A percentile compares a stretch with the other conserved stretches of the same genome.
These are phyloP conservation scores for Protophormia terraenovae DNA, from an alignment of 2,888 invertebrate species.

Conservation along the genomic window DNA sequence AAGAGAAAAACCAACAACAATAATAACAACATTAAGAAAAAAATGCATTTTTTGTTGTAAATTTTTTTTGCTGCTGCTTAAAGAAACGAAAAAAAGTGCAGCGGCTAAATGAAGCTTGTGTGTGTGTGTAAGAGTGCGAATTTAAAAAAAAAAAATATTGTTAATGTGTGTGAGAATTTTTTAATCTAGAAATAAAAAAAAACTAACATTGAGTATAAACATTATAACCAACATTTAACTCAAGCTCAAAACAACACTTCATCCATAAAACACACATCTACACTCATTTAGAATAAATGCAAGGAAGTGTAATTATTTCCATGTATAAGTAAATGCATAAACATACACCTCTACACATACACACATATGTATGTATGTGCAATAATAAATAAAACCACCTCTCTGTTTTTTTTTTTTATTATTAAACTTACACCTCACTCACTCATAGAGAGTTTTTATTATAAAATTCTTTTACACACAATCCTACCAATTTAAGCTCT, in stretches of 20 bases:
- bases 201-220: constrained; percentile 59
- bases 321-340: constrained; percentile 46
- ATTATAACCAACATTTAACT: constrained; percentile 32
- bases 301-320: constrained; percentile 38
- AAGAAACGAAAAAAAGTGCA: constrained; percentile 47
- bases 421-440: constrained; percentile 40
- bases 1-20: constrained; percentile 33
- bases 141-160: no score
- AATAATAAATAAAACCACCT: constrained; percentile 45
- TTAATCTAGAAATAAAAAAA: constrained; percentile 43
- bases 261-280: background rate
- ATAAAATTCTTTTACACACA: constrained; percentile 57
- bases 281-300: constrained; percentile 23
- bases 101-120: constrained; percentile 57
- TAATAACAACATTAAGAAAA: constrained; percentile 37
- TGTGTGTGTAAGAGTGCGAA: background rate
- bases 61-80: constrained; percentile 33
- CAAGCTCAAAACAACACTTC: constrained; percentile 41
- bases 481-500: constrained; percentile 1
- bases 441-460: constrained; percentile 16
- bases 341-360: background rate
- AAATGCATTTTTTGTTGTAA: constrained; percentile 60
- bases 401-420: no score
- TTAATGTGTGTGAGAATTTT: constrained; percentile 20
- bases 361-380: no score